Percentiles rank a stretch among this genome's conserved stretches.
These are phyloP conservation scores for Cecidostiba fungosa DNA, from an alignment of 2,888 invertebrate genomes.

Conservation along the genomic window DNA sequence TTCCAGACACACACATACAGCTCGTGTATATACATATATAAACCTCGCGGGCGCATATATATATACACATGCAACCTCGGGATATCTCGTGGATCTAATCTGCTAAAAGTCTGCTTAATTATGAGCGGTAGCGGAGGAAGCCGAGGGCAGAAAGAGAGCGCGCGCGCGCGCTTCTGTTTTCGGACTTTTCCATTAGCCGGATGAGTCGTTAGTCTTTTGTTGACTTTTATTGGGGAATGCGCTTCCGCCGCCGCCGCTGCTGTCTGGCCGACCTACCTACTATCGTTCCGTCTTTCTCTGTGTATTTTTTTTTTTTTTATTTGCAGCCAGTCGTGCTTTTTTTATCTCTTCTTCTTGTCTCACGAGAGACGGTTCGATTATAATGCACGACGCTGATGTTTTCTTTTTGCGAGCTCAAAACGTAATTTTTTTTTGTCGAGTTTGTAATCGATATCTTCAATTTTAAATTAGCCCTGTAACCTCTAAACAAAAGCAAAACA, in stretches of 20 bases:
- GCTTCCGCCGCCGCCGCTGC: constrained; percentile 45
- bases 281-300: constrained; percentile 41
- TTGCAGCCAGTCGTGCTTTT: constrained; percentile 35
- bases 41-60: background rate
- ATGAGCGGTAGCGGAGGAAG: constrained; percentile 74
- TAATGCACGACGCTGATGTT: constrained; percentile 33
- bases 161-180: constrained; percentile 75
- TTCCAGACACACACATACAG: too few relatives aligned
- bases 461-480: background rate
- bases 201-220: constrained; percentile 81
- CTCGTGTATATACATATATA: too few relatives aligned
- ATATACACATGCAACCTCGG: background rate
- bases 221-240: constrained; percentile 80
- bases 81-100: constrained; percentile 74
- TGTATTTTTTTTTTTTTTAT: constrained; percentile 23
- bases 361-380: constrained; percentile 46
- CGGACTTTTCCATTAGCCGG: constrained; percentile 81
- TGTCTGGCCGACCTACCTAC: constrained; percentile 62
- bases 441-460: background rate
- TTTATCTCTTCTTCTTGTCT: constrained; percentile 10
- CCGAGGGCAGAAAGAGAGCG: constrained; percentile 58
- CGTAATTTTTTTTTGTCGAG: background rate
- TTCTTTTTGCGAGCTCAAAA: constrained; percentile 30
- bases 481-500: background rate
- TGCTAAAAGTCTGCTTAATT: constrained; percentile 80